Evolutionary conservation across 2,888 invertebrate genomes (phyloP).

Genomic region (Sarcophaga carnaria): DNA sequence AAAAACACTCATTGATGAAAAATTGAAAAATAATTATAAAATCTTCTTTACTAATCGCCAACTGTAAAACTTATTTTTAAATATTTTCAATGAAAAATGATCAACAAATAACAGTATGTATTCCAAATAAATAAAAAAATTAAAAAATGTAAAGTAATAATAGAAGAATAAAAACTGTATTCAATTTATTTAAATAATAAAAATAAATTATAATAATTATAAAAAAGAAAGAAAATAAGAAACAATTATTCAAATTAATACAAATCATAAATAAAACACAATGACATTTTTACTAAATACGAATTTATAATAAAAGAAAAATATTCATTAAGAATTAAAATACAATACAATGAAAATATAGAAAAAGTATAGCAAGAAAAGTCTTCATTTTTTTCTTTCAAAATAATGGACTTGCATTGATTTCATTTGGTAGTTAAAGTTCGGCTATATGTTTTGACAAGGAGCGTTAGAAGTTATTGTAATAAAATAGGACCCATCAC

Average conservation of each 20-base stretch:
- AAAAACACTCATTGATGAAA: too few relatives aligned
- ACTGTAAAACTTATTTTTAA: too few relatives aligned
- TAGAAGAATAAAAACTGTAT: background rate
- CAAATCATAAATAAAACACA: slow-evolving; percentile 15
- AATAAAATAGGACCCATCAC: slow-evolving; percentile 47
- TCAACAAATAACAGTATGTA: background rate
- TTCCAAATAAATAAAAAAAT: background rate
- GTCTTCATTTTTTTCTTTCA: slow-evolving; percentile 2
- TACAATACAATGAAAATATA: slow-evolving; percentile 14
- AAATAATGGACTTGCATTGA: slow-evolving; percentile 53
- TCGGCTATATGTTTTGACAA: slow-evolving; percentile 45
- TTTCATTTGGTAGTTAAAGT: slow-evolving; percentile 46
- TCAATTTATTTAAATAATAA: background rate
- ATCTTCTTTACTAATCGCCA: too few relatives aligned
- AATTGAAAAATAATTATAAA: too few relatives aligned
- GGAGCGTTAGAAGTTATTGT: slow-evolving; percentile 10
- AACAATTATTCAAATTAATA: background rate
- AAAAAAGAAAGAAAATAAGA: slow-evolving; percentile 16
- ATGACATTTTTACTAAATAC: background rate
- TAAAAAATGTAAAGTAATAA: background rate
- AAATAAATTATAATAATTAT: background rate
- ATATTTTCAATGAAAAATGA: background rate
- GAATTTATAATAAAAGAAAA: slow-evolving; percentile 33
- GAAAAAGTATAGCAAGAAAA: slow-evolving; percentile 1
- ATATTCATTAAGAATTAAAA: slow-evolving; percentile 17